Evolutionary conservation across 2,797 vertebrate species (phyloP).

Genomic region (Manis crassicaudata): DNA sequence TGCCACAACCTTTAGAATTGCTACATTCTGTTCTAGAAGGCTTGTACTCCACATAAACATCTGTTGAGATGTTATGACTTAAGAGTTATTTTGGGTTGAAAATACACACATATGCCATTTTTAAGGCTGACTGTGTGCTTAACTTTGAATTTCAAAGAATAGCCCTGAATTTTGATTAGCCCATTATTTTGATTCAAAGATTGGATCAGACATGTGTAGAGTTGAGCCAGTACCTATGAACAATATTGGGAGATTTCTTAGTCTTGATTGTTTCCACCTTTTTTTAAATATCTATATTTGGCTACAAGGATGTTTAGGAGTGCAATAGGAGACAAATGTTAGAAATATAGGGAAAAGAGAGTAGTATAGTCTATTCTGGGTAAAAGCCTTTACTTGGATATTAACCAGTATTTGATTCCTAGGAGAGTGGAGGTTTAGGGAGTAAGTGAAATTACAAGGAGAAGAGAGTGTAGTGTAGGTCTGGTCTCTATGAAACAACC

Average conservation of each 20-base stretch:
- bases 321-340: neutral
- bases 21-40: conserved; percentile 14
- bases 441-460: neutral
- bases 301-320: neutral
- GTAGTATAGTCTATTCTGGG: neutral
- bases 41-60: neutral
- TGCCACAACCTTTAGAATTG: neutral
- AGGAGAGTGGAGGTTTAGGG: neutral
- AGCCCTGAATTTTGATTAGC: neutral
- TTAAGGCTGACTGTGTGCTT: neutral
- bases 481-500: neutral
- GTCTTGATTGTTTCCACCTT: neutral
- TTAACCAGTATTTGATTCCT: neutral
- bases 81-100: neutral
- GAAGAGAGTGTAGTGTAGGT: neutral
- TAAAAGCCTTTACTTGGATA: neutral
- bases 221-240: neutral
- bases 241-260: neutral
- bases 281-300: conserved; percentile 34
- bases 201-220: neutral
- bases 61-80: neutral
- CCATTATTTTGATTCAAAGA: conserved; percentile 14
- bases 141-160: neutral
- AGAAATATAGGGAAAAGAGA: neutral
- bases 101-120: neutral